phyloP scores from a whole-genome alignment of 1,140 invertebrate genomes.

The Pararge aegeria region DNA sequence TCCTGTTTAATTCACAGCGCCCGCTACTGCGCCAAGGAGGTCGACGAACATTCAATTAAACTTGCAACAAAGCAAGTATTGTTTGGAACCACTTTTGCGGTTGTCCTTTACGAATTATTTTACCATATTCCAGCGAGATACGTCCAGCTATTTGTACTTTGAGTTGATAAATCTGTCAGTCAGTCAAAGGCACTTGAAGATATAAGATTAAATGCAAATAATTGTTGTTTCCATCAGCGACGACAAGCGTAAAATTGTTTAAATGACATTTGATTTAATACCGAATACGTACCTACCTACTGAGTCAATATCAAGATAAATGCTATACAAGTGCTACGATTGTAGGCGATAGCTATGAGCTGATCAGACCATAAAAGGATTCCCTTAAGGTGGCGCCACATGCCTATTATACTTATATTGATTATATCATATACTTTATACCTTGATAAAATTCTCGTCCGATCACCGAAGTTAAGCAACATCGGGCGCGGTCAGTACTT shows the following conservation, averaged over 20 bases:
- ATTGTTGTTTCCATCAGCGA: background rate
- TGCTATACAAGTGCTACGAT: background rate
- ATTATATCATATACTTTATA: too few species aligned
- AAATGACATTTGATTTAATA: background rate
- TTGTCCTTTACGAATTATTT: too few species aligned
- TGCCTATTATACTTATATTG: background rate
- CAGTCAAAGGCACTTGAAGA: background rate
- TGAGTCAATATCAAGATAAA: conserved; percentile 1
- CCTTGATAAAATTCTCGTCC: too few species aligned
- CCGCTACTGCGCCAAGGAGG: too few species aligned
- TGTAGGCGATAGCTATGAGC: background rate
- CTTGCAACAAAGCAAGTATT: too few species aligned
- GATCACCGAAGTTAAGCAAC: conserved; percentile 45
- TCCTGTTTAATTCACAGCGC: too few species aligned
- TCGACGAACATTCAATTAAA: too few species aligned
- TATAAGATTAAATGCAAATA: conserved; percentile 5
- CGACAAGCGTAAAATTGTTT: conserved; percentile 3
- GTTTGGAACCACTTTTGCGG: too few species aligned
- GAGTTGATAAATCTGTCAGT: conserved; percentile 3
- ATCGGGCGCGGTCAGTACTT: conserved; percentile 42
- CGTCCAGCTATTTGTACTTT: background rate
- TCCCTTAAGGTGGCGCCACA: background rate
- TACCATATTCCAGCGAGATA: background rate
- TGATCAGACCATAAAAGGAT: background rate
- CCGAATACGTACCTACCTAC: background rate